Conservation (phyloP, 2,888 invertebrate species). For the Digitonthophagus gazella region DNA sequence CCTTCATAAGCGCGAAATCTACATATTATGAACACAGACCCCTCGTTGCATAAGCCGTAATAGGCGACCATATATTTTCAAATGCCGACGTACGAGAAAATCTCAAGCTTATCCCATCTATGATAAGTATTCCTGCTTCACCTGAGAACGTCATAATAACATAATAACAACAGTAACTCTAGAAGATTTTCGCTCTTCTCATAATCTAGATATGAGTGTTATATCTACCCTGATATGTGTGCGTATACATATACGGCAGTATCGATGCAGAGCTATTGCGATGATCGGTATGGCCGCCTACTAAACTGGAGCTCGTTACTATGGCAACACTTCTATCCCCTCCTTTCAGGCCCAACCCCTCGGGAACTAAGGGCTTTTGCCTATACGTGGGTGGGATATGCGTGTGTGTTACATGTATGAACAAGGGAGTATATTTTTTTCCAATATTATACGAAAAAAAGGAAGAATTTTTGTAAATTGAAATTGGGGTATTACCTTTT, state of each 20-base stretch:
- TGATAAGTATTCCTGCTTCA: not conserved
- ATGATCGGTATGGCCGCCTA: slow-evolving; percentile 50
- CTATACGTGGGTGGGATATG: not conserved
- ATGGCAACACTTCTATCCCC: slow-evolving; percentile 40
- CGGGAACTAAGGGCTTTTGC: not conserved
- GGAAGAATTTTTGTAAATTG: not conserved
- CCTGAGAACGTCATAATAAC: not conserved
- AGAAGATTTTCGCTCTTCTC: not conserved
- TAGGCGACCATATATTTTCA: not conserved
- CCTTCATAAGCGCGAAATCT: not conserved
- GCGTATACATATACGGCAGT: slow-evolving; percentile 43
- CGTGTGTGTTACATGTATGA: not conserved
- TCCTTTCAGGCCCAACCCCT: slow-evolving; percentile 40
- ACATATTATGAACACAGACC: not conserved
- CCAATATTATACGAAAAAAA: not conserved
- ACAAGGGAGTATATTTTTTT: not conserved
- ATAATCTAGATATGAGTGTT: not conserved
- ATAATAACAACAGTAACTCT: not conserved
- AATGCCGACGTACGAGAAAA: not conserved
- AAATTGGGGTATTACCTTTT: too few species aligned
- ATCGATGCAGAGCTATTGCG: slow-evolving; percentile 51
- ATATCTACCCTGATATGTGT: too few species aligned
- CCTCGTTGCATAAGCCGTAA: not conserved
- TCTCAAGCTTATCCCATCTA: not conserved
- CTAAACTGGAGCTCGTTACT: slow-evolving; percentile 44